These are phyloP conservation scores for Syncerus caffer DNA, from an alignment of 2,797 vertebrate genomes.

Conservation along the genomic window DNA sequence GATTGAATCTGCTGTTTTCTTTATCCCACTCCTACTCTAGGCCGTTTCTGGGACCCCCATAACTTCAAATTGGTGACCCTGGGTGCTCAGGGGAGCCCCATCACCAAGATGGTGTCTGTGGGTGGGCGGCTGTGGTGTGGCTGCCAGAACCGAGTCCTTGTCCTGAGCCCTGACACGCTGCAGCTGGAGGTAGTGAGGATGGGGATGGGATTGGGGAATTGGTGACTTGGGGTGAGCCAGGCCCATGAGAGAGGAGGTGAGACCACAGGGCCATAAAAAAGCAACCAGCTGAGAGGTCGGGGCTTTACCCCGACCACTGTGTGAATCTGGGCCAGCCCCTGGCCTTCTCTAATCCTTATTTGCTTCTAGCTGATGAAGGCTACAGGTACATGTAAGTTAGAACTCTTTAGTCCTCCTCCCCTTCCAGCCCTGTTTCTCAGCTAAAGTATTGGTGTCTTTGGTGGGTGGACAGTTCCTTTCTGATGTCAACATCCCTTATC, in stretches of 20 bases:
- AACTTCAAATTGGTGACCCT: constrained; percentile 92
- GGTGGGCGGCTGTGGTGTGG: constrained; percentile 96
- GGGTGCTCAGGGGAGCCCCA: constrained; percentile 90
- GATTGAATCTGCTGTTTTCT: constrained; percentile 33
- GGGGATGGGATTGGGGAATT: background rate
- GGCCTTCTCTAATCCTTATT: too few species aligned
- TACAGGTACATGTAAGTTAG: too few species aligned
- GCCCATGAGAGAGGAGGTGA: background rate
- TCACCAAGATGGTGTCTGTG: constrained; percentile 97
- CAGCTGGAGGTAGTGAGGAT: constrained; percentile 89
- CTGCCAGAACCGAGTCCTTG: constrained; percentile 93
- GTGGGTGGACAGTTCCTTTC: background rate
- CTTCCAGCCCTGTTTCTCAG: background rate
- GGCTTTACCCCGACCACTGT: background rate
- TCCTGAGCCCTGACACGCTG: constrained; percentile 91
- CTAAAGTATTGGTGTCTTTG: background rate
- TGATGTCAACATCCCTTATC: background rate
- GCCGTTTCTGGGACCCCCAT: constrained; percentile 98
- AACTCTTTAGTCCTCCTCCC: background rate
- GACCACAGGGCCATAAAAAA: background rate
- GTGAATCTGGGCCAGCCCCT: background rate
- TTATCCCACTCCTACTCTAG: constrained; percentile 77
- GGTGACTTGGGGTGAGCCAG: background rate
- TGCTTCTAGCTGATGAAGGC: background rate
- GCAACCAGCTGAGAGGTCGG: background rate